Conservation (phyloP, 2,113 vertebrate genomes). For the Menidia beryllina region DNA sequence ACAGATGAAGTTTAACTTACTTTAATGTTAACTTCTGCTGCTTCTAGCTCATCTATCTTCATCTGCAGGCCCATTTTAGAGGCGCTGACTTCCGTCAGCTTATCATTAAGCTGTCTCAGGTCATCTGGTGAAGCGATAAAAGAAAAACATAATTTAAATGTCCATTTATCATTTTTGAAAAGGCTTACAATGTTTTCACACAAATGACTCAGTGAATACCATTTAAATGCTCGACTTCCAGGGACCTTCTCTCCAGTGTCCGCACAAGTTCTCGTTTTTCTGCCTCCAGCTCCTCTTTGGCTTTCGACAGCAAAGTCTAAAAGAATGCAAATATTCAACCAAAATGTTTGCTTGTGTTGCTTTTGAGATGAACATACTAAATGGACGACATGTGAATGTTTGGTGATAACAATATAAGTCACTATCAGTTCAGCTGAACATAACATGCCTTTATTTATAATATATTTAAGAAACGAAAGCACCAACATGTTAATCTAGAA, state of each 20-base stretch:
- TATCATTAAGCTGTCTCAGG: conserved; percentile 90
- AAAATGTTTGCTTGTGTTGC: neutral
- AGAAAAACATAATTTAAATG: neutral
- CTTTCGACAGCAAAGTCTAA: conserved; percentile 87
- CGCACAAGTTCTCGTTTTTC: conserved; percentile 94
- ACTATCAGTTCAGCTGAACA: too few species aligned
- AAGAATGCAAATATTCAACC: neutral
- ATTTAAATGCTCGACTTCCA: conserved; percentile 91
- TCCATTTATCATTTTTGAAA: neutral
- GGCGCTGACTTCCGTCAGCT: conserved; percentile 87
- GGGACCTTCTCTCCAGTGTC: conserved; percentile 88
- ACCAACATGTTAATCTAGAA: too few species aligned
- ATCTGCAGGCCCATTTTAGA: conserved; percentile 90
- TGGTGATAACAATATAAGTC: too few species aligned
- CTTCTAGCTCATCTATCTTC: conserved; percentile 93
- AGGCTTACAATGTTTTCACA: neutral
- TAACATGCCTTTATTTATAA: too few species aligned
- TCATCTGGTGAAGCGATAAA: conserved; percentile 83
- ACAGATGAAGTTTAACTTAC: conserved; percentile 66
- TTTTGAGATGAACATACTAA: neutral
- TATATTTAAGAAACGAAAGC: too few species aligned
- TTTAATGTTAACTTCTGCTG: conserved; percentile 94
- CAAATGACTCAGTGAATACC: conserved; percentile 77
- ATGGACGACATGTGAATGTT: neutral
- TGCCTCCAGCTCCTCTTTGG: conserved; percentile 91